phyloP scores from a whole-genome alignment of 1,140 invertebrate genomes.

The Penaeus indicus region DNA sequence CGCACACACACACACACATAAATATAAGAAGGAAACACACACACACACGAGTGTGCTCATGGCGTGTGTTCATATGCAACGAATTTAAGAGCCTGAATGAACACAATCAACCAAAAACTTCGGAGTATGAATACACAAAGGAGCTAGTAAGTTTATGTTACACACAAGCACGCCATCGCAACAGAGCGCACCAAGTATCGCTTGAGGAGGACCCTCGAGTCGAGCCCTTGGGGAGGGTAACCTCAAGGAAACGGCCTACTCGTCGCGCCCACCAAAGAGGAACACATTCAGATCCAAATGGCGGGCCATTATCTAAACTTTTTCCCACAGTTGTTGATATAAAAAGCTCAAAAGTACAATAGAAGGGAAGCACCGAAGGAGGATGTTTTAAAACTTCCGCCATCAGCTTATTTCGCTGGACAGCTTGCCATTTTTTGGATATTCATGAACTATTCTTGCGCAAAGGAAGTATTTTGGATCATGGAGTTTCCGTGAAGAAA shows the following conservation, averaged over 20 bases:
- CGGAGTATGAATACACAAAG: neutral
- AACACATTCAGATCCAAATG: constrained; percentile 47
- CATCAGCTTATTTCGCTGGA: constrained; percentile 32
- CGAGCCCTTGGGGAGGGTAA: too few relatives aligned
- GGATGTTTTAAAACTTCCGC: constrained; percentile 56
- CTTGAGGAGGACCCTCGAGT: too few relatives aligned
- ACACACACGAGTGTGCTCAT: neutral
- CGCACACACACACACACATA: too few relatives aligned
- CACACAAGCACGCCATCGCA: too few relatives aligned
- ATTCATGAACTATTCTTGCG: too few relatives aligned
- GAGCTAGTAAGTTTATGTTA: neutral
- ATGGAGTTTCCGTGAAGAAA: too few relatives aligned
- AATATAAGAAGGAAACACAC: neutral
- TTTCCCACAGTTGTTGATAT: constrained; percentile 57
- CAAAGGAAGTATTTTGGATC: too few relatives aligned
- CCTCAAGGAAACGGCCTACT: too few relatives aligned
- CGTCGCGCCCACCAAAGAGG: neutral
- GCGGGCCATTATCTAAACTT: constrained; percentile 46
- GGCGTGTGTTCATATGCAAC: neutral
- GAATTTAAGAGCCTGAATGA: neutral
- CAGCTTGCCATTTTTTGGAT: too few relatives aligned
- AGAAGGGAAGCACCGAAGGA: constrained; percentile 22
- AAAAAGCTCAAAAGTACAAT: constrained; percentile 46
- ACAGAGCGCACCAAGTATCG: too few relatives aligned
- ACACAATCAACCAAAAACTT: too few relatives aligned